Evolutionary conservation across 1,140 invertebrate species (phyloP), one percentile per base, ranked within the genome.

Genomic region (Medauroidea extradentata): DNA sequence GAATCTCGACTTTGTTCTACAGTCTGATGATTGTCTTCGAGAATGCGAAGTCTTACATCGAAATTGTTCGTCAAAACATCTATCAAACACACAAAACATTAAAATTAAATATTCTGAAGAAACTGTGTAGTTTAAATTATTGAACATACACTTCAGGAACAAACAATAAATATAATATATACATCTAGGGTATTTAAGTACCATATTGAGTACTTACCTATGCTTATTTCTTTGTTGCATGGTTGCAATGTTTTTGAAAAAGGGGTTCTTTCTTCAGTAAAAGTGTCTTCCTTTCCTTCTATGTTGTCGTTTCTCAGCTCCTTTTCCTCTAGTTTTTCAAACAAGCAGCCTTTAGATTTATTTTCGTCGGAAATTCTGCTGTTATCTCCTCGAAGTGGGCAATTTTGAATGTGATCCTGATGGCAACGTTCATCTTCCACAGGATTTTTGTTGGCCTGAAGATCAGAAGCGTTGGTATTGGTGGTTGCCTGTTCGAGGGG

Each of bases 11-110:
- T 19, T 21, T 25, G 18, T 21, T 34, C 29, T 34, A 34, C 5
- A 34, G 4, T 59, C 50, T 52, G 9, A 25, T 52, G 42, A n/a
- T 46, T 29, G 16, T 59, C 54, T 2, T 63, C 46, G 11, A 61
- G 24, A 16, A 57, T 56, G 43, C 49, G 80, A 46, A 85, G 76
- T 71, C 85, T 79, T 59, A 81, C 78, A 73, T 89, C 87, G 65
- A 89, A 73, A 65, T 85, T 90, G 70, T 90, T 87, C 78, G 89
- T 83, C 8, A 87, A 89, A 21, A 90, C 86, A 77, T 90, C 62
- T 63, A 24, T 11, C 29, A 48, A 13, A 60, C 51, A 51, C 7
- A 16, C 2, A 3, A 50, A 2, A 50, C 41, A 51, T 51, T 13
- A 18, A 51, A 49, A 39, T 9, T 39, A 39, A 39, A 9, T 39